These are phyloP conservation scores for Zygaena filipendulae DNA, from an alignment of 2,888 invertebrate species.

Conservation along the genomic window DNA sequence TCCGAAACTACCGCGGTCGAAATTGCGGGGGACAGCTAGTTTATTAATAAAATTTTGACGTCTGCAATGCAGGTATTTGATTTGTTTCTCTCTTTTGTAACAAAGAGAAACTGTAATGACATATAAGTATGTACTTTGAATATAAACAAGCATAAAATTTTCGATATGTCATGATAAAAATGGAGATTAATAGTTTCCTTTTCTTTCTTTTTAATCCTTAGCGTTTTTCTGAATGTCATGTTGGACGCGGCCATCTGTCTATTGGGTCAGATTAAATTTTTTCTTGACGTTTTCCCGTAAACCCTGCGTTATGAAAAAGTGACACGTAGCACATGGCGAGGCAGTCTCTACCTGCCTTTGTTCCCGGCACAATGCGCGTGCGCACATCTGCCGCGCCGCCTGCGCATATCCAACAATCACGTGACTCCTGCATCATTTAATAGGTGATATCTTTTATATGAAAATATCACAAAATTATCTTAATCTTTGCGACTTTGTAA, in stretches of 20 bases:
- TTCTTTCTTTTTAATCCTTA: too few species aligned
- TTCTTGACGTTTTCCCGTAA: constrained; percentile 52
- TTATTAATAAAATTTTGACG: too few species aligned
- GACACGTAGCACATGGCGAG: constrained; percentile 61
- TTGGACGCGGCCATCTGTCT: constrained; percentile 61
- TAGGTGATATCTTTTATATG: too few species aligned
- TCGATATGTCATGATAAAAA: too few species aligned
- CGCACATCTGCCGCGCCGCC: constrained; percentile 60
- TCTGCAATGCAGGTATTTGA: constrained; percentile 65
- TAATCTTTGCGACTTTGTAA: too few species aligned
- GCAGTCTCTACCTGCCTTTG: constrained; percentile 58
- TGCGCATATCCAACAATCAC: constrained; percentile 29
- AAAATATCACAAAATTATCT: too few species aligned
- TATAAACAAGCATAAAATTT: too few species aligned
- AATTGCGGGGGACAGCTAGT: too few species aligned
- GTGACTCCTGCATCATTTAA: constrained; percentile 24
- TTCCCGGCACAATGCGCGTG: constrained; percentile 47
- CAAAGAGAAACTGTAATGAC: constrained; percentile 65
- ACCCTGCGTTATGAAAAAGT: constrained; percentile 57
- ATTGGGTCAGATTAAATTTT: constrained; percentile 55
- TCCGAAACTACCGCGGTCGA: too few species aligned
- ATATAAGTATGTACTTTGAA: too few species aligned
- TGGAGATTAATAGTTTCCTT: too few species aligned
- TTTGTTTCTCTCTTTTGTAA: constrained; percentile 66
- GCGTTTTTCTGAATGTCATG: too few species aligned